Percentiles rank a stretch among this genome's conserved stretches.
Conservation (phyloP, 2,888 invertebrate species). For the Leptinotarsa haldemani region DNA sequence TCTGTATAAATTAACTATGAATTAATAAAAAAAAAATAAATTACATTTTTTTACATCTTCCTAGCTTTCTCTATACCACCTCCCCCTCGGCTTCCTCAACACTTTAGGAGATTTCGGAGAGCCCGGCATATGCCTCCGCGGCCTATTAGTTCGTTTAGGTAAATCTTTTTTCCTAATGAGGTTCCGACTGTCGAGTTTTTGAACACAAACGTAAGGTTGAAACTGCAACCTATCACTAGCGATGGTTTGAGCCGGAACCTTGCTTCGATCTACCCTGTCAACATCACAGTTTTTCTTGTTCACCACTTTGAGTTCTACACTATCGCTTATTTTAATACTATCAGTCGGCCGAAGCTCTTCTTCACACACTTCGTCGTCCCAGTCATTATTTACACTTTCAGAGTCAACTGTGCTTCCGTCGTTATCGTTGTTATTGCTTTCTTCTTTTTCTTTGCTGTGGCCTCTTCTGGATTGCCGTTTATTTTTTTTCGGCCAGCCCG, state of each 20-base stretch:
- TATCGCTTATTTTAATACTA: constrained; percentile 46
- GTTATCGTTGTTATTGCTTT: constrained; percentile 41
- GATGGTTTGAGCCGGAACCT: constrained; percentile 54
- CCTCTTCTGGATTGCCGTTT: constrained; percentile 62
- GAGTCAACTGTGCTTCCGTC: constrained; percentile 55
- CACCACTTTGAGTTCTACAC: constrained; percentile 23
- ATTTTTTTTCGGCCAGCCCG: constrained; percentile 82
- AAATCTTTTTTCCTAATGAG: constrained; percentile 37
- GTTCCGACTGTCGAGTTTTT: constrained; percentile 70
- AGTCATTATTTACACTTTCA: constrained; percentile 51
- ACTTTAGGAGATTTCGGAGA: constrained; percentile 64
- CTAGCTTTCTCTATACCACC: constrained; percentile 66
- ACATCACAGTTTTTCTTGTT: constrained; percentile 26
- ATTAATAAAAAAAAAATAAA: constrained; percentile 36
- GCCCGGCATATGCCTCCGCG: constrained; percentile 54
- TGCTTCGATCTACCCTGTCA: constrained; percentile 45
- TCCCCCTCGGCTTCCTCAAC: constrained; percentile 62
- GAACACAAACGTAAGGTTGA: constrained; percentile 76
- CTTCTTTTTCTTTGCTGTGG: constrained; percentile 53
- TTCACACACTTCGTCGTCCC: constrained; percentile 50
- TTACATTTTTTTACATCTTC: constrained; percentile 24
- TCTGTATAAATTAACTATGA: constrained; percentile 44
- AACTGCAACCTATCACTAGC: constrained; percentile 62
- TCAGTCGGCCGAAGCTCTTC: constrained; percentile 50
- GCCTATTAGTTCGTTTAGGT: constrained; percentile 48